Conservation (phyloP, 2,797 vertebrate species). For the Simalia tracyae region DNA sequence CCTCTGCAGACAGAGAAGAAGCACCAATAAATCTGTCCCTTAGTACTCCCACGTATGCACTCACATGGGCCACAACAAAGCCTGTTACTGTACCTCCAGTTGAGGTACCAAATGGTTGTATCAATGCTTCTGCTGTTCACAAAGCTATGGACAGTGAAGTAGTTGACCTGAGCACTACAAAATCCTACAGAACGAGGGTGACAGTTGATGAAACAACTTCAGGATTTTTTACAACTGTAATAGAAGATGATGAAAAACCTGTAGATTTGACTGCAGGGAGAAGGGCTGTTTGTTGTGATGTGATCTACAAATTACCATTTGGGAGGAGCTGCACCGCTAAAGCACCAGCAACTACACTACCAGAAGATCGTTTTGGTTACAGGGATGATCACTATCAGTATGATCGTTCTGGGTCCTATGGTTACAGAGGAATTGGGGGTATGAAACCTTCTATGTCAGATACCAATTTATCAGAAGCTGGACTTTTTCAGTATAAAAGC, state of each 20-base stretch:
- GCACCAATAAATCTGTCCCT: constrained; percentile 92
- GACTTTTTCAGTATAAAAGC: constrained; percentile 86
- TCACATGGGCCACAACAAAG: constrained; percentile 69
- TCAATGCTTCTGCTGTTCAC: constrained; percentile 74
- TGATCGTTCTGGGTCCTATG: constrained; percentile 79
- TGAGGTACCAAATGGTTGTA: constrained; percentile 77
- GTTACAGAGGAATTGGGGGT: constrained; percentile 84
- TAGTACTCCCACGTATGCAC: constrained; percentile 75
- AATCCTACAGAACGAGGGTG: constrained; percentile 87
- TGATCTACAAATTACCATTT: constrained; percentile 96
- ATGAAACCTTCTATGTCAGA: constrained; percentile 91
- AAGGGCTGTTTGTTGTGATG: constrained; percentile 92
- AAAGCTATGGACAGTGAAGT: constrained; percentile 77
- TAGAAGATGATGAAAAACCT: constrained; percentile 93
- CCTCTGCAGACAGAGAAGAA: constrained; percentile 78
- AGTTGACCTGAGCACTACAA: constrained; percentile 93
- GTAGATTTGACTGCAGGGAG: constrained; percentile 94
- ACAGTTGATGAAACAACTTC: constrained; percentile 83
- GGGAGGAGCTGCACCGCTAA: constrained; percentile 90
- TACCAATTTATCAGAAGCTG: constrained; percentile 86
- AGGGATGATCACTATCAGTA: constrained; percentile 89
- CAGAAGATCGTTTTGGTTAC: constrained; percentile 87
- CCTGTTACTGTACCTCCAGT: constrained; percentile 72
- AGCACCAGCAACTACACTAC: constrained; percentile 85
- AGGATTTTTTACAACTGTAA: constrained; percentile 84